Conservation (phyloP, 92 coral and sea anemone genomes). For the Epizoanthus ramosus region DNA sequence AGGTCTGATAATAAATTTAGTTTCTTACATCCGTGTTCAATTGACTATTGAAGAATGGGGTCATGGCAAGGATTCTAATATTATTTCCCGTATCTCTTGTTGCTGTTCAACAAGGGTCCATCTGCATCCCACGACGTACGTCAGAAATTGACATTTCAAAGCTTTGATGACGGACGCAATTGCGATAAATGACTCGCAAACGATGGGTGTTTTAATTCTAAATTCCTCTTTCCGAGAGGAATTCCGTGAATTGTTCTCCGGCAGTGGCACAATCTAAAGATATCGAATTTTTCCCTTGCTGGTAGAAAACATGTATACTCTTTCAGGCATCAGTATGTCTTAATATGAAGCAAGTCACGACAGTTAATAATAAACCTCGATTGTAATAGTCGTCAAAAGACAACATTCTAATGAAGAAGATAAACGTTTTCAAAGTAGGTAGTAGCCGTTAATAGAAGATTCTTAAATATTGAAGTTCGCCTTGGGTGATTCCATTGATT, state of each 20-base stretch:
- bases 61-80: constrained; percentile 8
- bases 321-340: too few species aligned
- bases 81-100: neutral
- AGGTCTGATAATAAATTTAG: neutral
- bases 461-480: too few species aligned
- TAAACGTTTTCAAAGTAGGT: too few species aligned
- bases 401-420: too few species aligned
- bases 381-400: too few species aligned
- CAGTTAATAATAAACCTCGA: too few species aligned
- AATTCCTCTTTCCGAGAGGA: neutral
- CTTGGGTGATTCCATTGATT: too few species aligned
- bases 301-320: too few species aligned
- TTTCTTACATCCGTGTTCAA: constrained; percentile 3
- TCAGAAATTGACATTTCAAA: constrained; percentile 25
- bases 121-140: neutral
- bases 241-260: neutral
- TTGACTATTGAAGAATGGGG: neutral
- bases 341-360: too few species aligned
- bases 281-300: neutral
- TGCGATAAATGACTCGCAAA: constrained; percentile 43
- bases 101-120: neutral
- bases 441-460: too few species aligned
- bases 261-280: neutral
- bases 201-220: constrained; percentile 28
- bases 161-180: constrained; percentile 29